Conservation (phyloP, 2,113 vertebrate species). For the Nothoprocta perdicaria region DNA sequence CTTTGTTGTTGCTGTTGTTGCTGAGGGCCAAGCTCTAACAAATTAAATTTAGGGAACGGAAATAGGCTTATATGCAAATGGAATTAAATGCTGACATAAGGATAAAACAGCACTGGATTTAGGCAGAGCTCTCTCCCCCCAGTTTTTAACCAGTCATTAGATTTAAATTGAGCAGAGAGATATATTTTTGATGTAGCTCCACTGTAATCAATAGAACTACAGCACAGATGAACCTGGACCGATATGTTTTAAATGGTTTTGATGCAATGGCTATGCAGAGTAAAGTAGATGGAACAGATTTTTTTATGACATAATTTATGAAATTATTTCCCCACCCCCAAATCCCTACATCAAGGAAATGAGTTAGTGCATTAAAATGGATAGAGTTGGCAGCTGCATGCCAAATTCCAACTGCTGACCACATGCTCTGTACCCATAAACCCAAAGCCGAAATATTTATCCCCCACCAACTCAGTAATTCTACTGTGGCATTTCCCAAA, state of each 20-base stretch:
- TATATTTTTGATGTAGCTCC: constrained; percentile 66
- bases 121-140: constrained; percentile 33
- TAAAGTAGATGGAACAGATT: constrained; percentile 53
- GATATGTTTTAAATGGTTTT: constrained; percentile 65
- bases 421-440: constrained; percentile 25
- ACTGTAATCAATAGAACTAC: constrained; percentile 59
- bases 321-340: constrained; percentile 67
- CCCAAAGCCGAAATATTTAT: constrained; percentile 15
- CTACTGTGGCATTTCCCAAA: not conserved
- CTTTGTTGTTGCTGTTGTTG: constrained; percentile 65
- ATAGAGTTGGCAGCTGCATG: constrained; percentile 39
- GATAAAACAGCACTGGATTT: constrained; percentile 77
- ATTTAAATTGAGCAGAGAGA: constrained; percentile 71
- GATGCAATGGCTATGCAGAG: constrained; percentile 53
- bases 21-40: constrained; percentile 72
- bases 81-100: constrained; percentile 78
- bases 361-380: constrained; percentile 43
- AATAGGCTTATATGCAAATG: constrained; percentile 80
- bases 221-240: constrained; percentile 22
- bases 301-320: constrained; percentile 27
- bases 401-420: constrained; percentile 48
- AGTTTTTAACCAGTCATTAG: constrained; percentile 72
- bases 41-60: constrained; percentile 78
- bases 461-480: not conserved
- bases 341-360: constrained; percentile 73